phyloP scores from a whole-genome alignment of 1,140 invertebrate genomes.

The Cherax quadricarinatus region DNA sequence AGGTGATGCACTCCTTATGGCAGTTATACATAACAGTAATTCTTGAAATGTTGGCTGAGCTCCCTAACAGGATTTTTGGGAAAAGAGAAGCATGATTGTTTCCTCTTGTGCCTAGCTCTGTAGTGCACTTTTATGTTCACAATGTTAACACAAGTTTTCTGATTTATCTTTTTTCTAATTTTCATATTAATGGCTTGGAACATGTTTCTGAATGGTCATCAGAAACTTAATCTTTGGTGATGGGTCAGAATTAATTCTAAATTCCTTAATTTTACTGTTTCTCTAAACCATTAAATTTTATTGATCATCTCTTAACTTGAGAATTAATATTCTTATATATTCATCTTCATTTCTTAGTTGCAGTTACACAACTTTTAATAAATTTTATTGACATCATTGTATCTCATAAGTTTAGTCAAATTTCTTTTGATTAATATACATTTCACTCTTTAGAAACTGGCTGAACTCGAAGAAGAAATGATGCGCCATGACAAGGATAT shows the following conservation, averaged over 20 bases:
- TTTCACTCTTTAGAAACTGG: constrained; percentile 75
- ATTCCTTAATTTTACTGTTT: constrained; percentile 5
- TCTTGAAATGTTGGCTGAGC: too few relatives aligned
- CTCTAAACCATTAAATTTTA: neutral
- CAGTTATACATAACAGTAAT: too few relatives aligned
- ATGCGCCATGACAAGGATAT: constrained; percentile 78
- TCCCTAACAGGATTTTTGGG: too few relatives aligned
- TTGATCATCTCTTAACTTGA: neutral
- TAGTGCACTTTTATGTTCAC: neutral
- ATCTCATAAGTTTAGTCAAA: neutral
- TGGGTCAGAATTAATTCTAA: constrained; percentile 31
- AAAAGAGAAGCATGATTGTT: constrained; percentile 23
- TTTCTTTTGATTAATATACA: neutral
- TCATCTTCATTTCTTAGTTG: neutral
- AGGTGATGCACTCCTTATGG: too few relatives aligned
- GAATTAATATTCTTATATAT: neutral
- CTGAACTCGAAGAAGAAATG: constrained; percentile 80
- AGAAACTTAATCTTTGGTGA: constrained; percentile 27
- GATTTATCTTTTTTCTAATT: neutral
- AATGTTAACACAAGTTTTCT: constrained; percentile 18
- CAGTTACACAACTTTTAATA: neutral
- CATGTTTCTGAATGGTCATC: constrained; percentile 5
- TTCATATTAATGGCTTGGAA: neutral
- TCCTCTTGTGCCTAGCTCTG: constrained; percentile 58
- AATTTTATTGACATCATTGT: neutral